Evolutionary conservation across 2,113 vertebrate genomes (phyloP).

Genomic region (Piprites chloris): DNA sequence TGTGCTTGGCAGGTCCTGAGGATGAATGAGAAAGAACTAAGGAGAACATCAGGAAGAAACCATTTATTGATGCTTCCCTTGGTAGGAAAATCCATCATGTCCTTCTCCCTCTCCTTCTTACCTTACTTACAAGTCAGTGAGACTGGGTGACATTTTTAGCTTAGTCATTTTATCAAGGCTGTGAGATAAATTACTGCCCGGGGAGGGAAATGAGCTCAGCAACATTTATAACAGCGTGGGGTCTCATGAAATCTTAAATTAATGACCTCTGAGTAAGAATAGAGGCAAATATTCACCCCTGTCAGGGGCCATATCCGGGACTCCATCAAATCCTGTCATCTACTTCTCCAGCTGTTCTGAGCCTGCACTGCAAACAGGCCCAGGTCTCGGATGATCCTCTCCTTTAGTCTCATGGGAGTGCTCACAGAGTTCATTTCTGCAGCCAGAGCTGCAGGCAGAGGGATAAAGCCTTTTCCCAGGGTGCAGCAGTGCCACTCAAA

Average conservation of each 20-base stretch:
- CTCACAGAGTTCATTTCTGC: not conserved
- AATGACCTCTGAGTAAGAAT: slow-evolving; percentile 32
- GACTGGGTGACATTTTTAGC: slow-evolving; percentile 22
- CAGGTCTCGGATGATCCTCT: not conserved
- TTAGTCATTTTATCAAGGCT: slow-evolving; percentile 24
- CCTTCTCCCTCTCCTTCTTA: slow-evolving; percentile 1
- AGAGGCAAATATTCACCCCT: not conserved
- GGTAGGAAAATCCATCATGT: slow-evolving; percentile 3
- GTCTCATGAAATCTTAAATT: slow-evolving; percentile 60
- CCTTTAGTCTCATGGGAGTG: not conserved
- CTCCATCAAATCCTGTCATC: not conserved
- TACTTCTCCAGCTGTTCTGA: not conserved
- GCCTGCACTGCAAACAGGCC: not conserved
- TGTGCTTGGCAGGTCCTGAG: not conserved
- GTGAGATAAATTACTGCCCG: slow-evolving; percentile 37
- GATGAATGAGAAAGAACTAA: slow-evolving; percentile 19
- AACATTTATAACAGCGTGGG: slow-evolving; percentile 36
- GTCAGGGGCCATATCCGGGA: not conserved
- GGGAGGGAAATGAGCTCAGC: not conserved
- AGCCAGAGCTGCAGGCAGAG: not conserved
- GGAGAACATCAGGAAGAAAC: not conserved
- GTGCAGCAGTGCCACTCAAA: not conserved
- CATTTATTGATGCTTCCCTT: not conserved
- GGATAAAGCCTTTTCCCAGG: not conserved
- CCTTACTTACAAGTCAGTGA: not conserved